A percentile compares a stretch with the other conserved stretches of the same genome.
Evolutionary conservation across 1,140 invertebrate species (phyloP).

Genomic region (Drosophila bocki): DNA sequence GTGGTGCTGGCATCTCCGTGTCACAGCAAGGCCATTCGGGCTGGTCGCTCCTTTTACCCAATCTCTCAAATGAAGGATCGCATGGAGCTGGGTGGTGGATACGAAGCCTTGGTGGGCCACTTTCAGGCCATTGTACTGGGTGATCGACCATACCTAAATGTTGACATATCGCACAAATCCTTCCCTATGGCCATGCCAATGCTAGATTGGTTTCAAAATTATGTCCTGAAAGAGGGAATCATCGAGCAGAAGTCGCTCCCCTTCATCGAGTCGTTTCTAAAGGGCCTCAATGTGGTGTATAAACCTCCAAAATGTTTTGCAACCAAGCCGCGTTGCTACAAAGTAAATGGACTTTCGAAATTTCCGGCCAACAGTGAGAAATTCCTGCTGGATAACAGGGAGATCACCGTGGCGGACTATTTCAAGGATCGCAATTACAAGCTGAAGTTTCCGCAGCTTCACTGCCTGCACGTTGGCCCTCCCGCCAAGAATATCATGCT

Average conservation of each 20-base stretch:
- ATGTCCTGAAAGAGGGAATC: not conserved
- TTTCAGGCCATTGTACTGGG: conserved; percentile 91
- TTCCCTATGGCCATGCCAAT: conserved; percentile 87
- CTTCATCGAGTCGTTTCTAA: conserved; percentile 40
- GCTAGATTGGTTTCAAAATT: conserved; percentile 77
- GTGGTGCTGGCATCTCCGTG: conserved; percentile 88
- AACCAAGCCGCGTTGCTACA: conserved; percentile 76
- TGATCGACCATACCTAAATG: conserved; percentile 89
- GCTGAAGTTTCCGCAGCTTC: conserved; percentile 87
- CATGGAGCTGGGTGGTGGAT: conserved; percentile 86
- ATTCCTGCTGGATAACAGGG: conserved; percentile 74
- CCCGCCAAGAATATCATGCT: conserved; percentile 86
- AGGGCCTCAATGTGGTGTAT: conserved; percentile 64
- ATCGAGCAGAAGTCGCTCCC: not conserved
- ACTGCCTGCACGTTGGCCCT: conserved; percentile 88
- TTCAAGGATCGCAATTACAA: conserved; percentile 70
- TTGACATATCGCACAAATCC: conserved; percentile 91
- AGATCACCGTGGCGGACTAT: conserved; percentile 86
- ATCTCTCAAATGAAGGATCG: conserved; percentile 44
- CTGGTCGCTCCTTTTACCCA: conserved; percentile 85
- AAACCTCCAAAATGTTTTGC: conserved; percentile 59
- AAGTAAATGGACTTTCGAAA: conserved; percentile 86
- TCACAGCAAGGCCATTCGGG: conserved; percentile 86
- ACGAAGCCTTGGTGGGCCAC: conserved; percentile 90
- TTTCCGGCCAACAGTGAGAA: conserved; percentile 58